Evolutionary conservation across 2,113 vertebrate species (phyloP), one percentile per base, ranked within the genome.

Genomic region (Ornithorhynchus anatinus): DNA sequence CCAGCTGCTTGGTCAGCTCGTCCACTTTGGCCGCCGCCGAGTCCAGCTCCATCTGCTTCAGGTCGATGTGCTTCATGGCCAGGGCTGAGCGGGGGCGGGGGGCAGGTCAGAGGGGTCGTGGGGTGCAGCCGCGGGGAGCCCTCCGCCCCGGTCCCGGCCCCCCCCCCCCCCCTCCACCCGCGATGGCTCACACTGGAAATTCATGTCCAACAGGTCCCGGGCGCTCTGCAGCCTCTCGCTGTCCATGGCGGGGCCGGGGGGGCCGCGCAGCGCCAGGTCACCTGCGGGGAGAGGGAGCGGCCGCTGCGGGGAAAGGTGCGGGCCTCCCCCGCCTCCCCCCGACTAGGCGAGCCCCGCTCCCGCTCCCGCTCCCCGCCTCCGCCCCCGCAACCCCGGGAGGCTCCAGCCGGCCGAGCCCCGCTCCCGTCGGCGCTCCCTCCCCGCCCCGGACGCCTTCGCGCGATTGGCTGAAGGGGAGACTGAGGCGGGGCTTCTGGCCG

Each of bases 41-140:
- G 80, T 96, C 95, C 88, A 97, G 89, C 84, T 98, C 96, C 10
- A 93, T 91, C 86, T 98, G 96, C 83, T 97, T 97, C 86, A 96
- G 84, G 62, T 95, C 96, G 51, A 97, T 94, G 86, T 97, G 96
- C 61, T 95, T 93, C 29, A 95, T 95, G 82, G 97, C 96, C 63
- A 96, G 91, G 22, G 96, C 96, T 97, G 84, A 4, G 29, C 6
- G 23, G 2, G 19, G 23, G 3, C 7, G 7, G 20, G 22, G 58
- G 2, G 9, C 31, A 2, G 6, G 25, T 36, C 79, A n/a, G n/a
- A n/a, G n/a, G n/a, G n/a, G n/a, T n/a, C n/a, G n/a, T n/a, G n/a
- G n/a, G n/a, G n/a, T n/a, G 1, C 0, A 2, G 36, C 31, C 16
- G 5, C 2, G 2, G 0, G 19, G 47, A 3, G 37, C 43, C 2